Conservation (phyloP, 2,113 vertebrate species). For the Ellobius talpinus region DNA sequence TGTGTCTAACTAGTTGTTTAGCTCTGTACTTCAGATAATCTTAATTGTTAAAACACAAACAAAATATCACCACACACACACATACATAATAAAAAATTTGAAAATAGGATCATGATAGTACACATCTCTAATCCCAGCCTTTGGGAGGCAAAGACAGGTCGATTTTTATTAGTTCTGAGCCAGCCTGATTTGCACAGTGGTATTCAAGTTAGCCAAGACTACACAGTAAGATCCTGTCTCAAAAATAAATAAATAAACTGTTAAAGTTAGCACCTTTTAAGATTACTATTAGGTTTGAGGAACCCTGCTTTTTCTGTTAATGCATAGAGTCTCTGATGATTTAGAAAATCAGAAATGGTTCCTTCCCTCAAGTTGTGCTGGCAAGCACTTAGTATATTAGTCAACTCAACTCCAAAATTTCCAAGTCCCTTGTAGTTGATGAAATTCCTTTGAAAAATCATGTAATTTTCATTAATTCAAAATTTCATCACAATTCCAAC, state of each 20-base stretch:
- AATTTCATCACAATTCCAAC: background rate
- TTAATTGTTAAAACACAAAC: no score
- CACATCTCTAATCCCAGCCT: background rate
- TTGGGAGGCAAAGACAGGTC: background rate
- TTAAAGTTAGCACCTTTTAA: background rate
- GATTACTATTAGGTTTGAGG: background rate
- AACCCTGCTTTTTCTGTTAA: background rate
- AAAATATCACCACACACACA: background rate
- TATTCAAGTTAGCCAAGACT: background rate
- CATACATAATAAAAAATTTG: background rate
- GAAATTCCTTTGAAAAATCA: background rate
- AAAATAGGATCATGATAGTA: background rate
- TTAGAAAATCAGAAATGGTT: background rate
- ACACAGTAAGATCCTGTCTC: background rate
- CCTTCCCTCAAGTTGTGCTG: background rate
- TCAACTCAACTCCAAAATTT: background rate
- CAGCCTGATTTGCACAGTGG: background rate
- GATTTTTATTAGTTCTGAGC: background rate
- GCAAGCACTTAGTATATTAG: background rate
- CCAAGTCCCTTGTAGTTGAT: background rate
- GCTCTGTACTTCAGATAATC: no score
- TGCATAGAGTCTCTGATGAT: background rate
- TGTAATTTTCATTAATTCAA: background rate
- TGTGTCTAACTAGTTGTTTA: no score
- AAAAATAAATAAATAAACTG: background rate